phyloP scores from a whole-genome alignment of 2,113 vertebrate genomes.

The Nyctibius bracteatus region DNA sequence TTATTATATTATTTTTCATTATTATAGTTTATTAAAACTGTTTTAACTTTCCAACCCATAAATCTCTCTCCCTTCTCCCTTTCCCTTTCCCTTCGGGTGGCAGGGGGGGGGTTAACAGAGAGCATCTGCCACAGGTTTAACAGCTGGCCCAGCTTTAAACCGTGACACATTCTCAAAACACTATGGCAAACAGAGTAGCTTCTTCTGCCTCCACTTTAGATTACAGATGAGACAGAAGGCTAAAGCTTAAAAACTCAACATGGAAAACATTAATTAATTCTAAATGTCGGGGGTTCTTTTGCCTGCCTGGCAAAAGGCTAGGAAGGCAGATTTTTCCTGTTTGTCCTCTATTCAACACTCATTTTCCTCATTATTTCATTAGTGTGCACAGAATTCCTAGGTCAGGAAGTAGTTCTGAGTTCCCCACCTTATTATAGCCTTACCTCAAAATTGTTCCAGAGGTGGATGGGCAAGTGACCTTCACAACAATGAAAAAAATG shows the following conservation, averaged over 20 bases:
- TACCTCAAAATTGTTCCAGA: background rate
- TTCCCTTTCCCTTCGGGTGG: no score
- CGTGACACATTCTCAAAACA: background rate
- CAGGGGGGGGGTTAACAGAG: no score
- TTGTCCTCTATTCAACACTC: background rate
- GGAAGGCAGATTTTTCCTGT: background rate
- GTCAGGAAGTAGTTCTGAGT: background rate
- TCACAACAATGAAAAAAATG: background rate
- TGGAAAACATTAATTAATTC: background rate
- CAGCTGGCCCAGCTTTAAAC: no score
- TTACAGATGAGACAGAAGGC: background rate
- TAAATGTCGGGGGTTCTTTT: background rate
- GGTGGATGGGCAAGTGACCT: background rate
- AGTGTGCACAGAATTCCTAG: background rate
- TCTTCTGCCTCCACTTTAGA: background rate
- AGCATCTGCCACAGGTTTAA: no score
- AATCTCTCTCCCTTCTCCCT: no score
- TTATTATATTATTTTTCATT: no score
- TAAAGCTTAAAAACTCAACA: background rate
- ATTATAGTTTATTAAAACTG: no score
- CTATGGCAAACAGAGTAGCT: background rate
- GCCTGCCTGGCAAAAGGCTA: background rate
- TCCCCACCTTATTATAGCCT: background rate
- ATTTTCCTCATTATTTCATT: background rate
- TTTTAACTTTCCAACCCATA: no score